These are phyloP conservation scores for Myripristis murdjan DNA, from an alignment of 2,797 vertebrate genomes.

Conservation along the genomic window DNA sequence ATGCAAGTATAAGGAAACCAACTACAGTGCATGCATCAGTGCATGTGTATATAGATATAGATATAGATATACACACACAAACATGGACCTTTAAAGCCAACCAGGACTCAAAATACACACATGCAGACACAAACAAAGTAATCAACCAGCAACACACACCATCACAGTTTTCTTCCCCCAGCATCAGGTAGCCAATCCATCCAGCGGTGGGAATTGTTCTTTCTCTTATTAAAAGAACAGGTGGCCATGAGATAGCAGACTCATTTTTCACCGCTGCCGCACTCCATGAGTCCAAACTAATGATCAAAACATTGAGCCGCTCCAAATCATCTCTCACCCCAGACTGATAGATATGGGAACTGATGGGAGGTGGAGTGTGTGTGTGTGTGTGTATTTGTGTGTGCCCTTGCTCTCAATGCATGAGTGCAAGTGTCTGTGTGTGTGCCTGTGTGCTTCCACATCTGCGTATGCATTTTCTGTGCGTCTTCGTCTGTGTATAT, in stretches of 20 bases:
- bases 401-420: neutral
- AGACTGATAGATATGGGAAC: slow-evolving; percentile 66
- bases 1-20: neutral
- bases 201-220: slow-evolving; percentile 68
- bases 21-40: slow-evolving; percentile 11
- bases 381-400: neutral
- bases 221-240: slow-evolving; percentile 81
- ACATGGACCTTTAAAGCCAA: slow-evolving; percentile 13
- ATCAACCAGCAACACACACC: slow-evolving; percentile 15
- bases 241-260: slow-evolving; percentile 72
- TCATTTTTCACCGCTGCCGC: slow-evolving; percentile 74
- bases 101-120: slow-evolving; percentile 4
- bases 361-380: slow-evolving; percentile 22
- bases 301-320: slow-evolving; percentile 79
- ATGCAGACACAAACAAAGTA: slow-evolving; percentile 27
- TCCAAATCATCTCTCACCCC: slow-evolving; percentile 73
- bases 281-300: slow-evolving; percentile 79
- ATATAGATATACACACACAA: neutral
- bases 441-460: neutral
- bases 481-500: neutral
- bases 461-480: no score
- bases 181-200: slow-evolving; percentile 62
- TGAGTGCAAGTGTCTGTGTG: neutral
- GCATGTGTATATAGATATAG: slow-evolving; percentile 18
- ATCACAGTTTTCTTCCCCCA: slow-evolving; percentile 34